Conservation (phyloP, 2,888 invertebrate genomes). For the Hemicrepidius hirtus region DNA sequence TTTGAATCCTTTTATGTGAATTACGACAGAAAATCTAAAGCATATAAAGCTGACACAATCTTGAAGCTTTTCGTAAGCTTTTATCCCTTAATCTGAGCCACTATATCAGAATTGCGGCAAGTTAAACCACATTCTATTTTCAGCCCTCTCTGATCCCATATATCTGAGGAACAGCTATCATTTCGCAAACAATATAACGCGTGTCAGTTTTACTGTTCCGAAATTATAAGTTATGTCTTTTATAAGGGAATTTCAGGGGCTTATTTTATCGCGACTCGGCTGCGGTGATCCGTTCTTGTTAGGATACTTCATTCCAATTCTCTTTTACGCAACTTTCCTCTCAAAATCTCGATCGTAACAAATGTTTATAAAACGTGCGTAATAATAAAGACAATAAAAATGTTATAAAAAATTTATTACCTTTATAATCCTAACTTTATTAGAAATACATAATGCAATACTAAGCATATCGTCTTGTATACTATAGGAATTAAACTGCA, state of each 20-base stretch:
- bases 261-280: conserved; percentile 60
- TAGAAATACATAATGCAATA: no score
- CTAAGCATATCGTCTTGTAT: no score
- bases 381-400: neutral
- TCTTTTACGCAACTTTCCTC: conserved; percentile 37
- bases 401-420: neutral
- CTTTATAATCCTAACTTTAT: no score
- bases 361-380: conserved; percentile 6
- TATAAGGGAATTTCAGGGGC: conserved; percentile 67
- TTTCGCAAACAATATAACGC: conserved; percentile 70
- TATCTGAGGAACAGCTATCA: conserved; percentile 61
- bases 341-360: neutral
- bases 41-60: conserved; percentile 40
- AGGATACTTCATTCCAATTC: conserved; percentile 51
- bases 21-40: conserved; percentile 29
- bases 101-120: conserved; percentile 49
- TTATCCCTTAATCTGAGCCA: conserved; percentile 48
- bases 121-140: conserved; percentile 52
- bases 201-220: conserved; percentile 69
- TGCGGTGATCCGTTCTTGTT: conserved; percentile 58
- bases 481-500: no score
- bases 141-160: conserved; percentile 49
- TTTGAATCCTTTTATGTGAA: conserved; percentile 34
- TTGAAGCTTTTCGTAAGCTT: conserved; percentile 39
- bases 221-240: conserved; percentile 70